These are phyloP conservation scores for Hylomyscus alleni DNA, from an alignment of 2,797 vertebrate genomes.

Conservation along the genomic window DNA sequence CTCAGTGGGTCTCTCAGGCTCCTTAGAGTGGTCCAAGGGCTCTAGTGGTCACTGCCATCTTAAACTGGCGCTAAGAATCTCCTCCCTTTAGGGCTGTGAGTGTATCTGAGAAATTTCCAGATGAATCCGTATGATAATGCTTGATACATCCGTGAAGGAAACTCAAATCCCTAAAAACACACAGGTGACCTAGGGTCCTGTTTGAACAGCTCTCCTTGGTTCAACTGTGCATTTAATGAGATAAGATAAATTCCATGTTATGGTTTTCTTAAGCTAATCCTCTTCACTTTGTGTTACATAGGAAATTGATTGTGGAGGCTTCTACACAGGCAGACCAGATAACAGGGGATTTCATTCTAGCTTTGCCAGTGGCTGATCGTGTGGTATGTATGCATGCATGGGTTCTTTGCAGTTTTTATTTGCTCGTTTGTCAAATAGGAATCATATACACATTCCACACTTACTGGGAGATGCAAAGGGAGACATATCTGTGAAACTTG, in stretches of 20 bases:
- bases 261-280: slow-evolving; percentile 47
- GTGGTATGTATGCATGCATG: slow-evolving; percentile 25
- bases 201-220: slow-evolving; percentile 9
- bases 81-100: background rate
- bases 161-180: background rate
- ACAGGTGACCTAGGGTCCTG: background rate
- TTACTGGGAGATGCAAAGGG: slow-evolving; percentile 11
- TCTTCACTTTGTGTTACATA: slow-evolving; percentile 65
- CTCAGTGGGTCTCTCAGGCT: background rate
- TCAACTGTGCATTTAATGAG: slow-evolving; percentile 67
- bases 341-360: slow-evolving; percentile 52
- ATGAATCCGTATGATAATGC: background rate
- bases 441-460: background rate
- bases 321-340: slow-evolving; percentile 57
- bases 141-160: background rate
- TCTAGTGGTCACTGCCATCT: background rate
- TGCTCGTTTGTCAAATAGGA: slow-evolving; percentile 17
- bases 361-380: slow-evolving; percentile 16
- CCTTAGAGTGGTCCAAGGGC: background rate
- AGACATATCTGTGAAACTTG: background rate
- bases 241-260: slow-evolving; percentile 54
- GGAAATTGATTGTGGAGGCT: slow-evolving; percentile 65
- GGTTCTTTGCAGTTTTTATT: slow-evolving; percentile 11
- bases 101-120: background rate
- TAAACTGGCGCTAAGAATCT: background rate